Evolutionary conservation across 2,113 vertebrate genomes (phyloP).

Genomic region (Prunella himalayana): DNA sequence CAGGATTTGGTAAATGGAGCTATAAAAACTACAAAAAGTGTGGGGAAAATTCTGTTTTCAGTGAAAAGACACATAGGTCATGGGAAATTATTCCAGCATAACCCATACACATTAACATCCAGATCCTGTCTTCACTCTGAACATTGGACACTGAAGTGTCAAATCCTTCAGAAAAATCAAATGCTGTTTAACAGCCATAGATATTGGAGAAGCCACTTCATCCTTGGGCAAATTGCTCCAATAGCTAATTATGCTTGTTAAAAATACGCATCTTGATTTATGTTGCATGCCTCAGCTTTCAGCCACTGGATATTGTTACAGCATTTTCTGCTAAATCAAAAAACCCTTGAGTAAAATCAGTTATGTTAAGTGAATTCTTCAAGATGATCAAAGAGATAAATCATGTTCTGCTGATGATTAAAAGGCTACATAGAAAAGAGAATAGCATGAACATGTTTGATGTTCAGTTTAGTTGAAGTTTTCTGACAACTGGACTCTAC

Average conservation of each 20-base stretch:
- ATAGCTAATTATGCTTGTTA: not conserved
- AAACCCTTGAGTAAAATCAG: not conserved
- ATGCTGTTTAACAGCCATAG: not conserved
- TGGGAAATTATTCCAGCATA: not conserved
- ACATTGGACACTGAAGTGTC: not conserved
- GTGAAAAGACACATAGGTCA: not conserved
- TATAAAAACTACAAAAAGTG: not conserved
- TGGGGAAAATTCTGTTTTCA: not conserved
- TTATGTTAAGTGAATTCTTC: not conserved
- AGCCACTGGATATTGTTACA: not conserved
- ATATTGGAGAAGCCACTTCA: not conserved
- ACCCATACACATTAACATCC: not conserved
- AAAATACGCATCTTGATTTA: not conserved
- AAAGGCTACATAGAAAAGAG: not conserved
- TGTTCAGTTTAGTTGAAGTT: not conserved
- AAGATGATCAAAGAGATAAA: not conserved
- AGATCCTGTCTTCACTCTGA: not conserved
- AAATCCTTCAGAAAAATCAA: not conserved
- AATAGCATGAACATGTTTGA: not conserved
- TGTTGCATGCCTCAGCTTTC: not conserved
- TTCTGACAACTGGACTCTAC: not conserved
- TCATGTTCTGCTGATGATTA: not conserved
- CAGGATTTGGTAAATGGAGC: not conserved
- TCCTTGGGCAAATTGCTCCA: not conserved
- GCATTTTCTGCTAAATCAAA: not conserved